Percentiles rank a stretch among this genome's conserved stretches.
Evolutionary conservation across 2,113 vertebrate genomes (phyloP).

Genomic region (Connochaetes taurinus): DNA sequence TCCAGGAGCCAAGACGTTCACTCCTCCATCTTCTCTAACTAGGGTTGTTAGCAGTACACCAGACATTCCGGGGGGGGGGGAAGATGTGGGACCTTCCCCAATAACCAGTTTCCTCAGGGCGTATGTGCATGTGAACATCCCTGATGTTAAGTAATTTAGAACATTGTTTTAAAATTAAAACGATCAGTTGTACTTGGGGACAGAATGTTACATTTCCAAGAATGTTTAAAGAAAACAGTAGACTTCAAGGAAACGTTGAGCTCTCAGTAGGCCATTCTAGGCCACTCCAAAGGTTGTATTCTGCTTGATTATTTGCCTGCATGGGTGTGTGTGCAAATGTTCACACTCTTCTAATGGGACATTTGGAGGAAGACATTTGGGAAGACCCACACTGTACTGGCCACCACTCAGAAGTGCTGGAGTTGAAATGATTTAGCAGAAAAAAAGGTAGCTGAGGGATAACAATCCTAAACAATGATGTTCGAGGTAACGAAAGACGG

Average conservation of each 20-base stretch:
- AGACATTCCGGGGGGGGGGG: too few relatives aligned
- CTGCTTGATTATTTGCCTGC: not conserved
- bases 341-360: not conserved
- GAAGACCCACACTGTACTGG: not conserved
- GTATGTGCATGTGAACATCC: not conserved
- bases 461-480: not conserved
- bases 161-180: not conserved
- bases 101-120: not conserved
- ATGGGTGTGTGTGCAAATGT: not conserved
- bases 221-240: not conserved
- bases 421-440: not conserved
- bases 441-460: not conserved
- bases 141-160: slow-evolving; percentile 8
- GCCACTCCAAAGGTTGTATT: not conserved
- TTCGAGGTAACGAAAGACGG: not conserved
- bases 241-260: not conserved
- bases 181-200: not conserved
- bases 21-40: not conserved
- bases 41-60: too few relatives aligned
- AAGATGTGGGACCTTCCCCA: not conserved
- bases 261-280: not conserved
- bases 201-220: not conserved
- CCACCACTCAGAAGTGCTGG: not conserved
- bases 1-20: not conserved
- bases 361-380: not conserved